Evolutionary conservation across 2,797 vertebrate species (phyloP), one percentile per base, ranked within the genome.

Genomic region (Pristis pectinata): DNA sequence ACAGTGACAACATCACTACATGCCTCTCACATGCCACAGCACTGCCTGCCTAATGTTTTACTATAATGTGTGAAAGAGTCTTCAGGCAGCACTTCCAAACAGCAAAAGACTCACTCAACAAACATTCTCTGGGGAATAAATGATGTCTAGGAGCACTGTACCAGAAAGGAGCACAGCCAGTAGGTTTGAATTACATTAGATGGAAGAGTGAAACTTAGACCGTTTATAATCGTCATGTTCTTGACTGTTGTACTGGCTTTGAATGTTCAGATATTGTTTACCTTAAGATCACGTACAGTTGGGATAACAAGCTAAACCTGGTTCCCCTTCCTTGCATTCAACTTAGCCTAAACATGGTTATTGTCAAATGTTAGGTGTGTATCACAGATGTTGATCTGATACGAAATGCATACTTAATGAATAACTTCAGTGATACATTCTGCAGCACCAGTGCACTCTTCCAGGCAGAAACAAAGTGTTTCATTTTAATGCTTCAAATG

Each of bases 401-500:
- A 89, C 89, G 9, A 61, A 61, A 17, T 22, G 61, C 59, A 91
- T n/a, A 2, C 17, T n/a, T 3, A 64, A n/a, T 89, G 56, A 59
- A 89, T 89, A n/a, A 11, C 67, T 67, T 67, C 64, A 41, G 34
- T 41, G 19, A 61, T 27, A 24, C 61, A 67, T 10, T 41, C 87
- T 67, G 59, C 61, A 41, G 61, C 61, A 91, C 91, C 37, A 91
- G 67, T 91, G 61, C n/a, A 67, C 11, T 41, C 64, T 64, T 67
- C 34, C 22, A 24, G 17, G 61, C 59, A 24, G 22, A 64, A 67
- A 67, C 59, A 61, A 61, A 61, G 85, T 7, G 34, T 37, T 61
- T 89, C 6, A 61, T 61, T 89, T 89, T 89, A 89, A 89, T 89
- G 85, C 85, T 11, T 64, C 91, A 91, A 91, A 91, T 91, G n/a